These are phyloP conservation scores for Drosophila imparisetae DNA, from an alignment of 2,888 invertebrate species.

Conservation along the genomic window DNA sequence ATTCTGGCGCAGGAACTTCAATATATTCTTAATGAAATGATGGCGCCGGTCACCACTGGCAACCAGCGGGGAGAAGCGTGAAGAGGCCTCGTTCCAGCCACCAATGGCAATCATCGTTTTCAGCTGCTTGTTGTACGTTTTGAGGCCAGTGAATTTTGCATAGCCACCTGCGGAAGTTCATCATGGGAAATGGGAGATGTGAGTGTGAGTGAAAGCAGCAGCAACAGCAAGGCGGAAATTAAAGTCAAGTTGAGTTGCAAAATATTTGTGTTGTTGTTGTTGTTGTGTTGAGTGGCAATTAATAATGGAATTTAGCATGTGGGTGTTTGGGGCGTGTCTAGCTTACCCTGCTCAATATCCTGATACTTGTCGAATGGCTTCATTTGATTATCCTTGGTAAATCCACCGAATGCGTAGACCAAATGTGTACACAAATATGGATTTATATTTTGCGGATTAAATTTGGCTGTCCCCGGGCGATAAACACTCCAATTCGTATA, in stretches of 20 bases:
- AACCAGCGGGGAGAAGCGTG: slow-evolving; percentile 94
- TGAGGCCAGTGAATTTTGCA: slow-evolving; percentile 96
- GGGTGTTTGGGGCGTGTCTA: slow-evolving; percentile 37
- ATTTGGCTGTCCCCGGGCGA: slow-evolving; percentile 94
- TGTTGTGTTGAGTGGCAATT: not conserved
- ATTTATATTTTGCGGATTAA: slow-evolving; percentile 97
- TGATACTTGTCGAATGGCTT: slow-evolving; percentile 98
- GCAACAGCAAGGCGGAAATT: slow-evolving; percentile 49
- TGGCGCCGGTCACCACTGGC: slow-evolving; percentile 90
- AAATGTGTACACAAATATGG: slow-evolving; percentile 97
- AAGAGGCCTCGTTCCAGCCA: slow-evolving; percentile 97
- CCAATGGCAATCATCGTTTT: slow-evolving; percentile 96
- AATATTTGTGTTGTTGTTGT: not conserved
- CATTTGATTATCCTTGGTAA: slow-evolving; percentile 95
- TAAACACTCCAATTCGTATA: slow-evolving; percentile 98
- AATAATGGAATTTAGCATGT: not conserved
- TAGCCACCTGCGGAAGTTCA: slow-evolving; percentile 90
- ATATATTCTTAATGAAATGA: slow-evolving; percentile 92
- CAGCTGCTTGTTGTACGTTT: slow-evolving; percentile 95
- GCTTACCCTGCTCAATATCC: slow-evolving; percentile 95
- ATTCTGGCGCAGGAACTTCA: slow-evolving; percentile 95
- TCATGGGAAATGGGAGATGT: not conserved
- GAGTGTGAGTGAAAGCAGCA: no score
- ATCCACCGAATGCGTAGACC: slow-evolving; percentile 96
- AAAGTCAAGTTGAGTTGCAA: slow-evolving; percentile 35